Conservation (phyloP, 2,888 invertebrate genomes). For the Tipula vernalis region DNA sequence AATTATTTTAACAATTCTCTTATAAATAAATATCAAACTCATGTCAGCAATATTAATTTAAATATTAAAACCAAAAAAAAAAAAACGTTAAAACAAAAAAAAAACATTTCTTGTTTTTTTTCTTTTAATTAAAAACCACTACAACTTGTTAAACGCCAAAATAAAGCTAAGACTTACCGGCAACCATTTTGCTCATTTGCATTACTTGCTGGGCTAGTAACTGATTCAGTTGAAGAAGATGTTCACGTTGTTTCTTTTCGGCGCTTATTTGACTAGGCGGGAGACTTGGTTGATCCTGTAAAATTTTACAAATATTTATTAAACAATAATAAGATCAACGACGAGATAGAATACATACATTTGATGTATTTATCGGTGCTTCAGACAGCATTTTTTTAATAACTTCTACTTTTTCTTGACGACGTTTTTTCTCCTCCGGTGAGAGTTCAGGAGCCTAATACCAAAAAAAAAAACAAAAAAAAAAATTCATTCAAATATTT, state of each 20-base stretch:
- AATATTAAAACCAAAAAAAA: not conserved
- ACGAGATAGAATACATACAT: conserved; percentile 24
- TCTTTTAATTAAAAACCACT: conserved; percentile 6
- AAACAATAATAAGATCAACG: not conserved
- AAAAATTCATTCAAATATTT: not conserved
- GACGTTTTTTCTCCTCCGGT: conserved; percentile 70
- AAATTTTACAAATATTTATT: conserved; percentile 19
- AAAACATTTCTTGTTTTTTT: conserved; percentile 16
- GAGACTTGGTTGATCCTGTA: conserved; percentile 30
- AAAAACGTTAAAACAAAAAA: not conserved
- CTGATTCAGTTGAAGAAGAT: conserved; percentile 81
- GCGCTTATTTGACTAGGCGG: conserved; percentile 62
- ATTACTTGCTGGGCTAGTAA: conserved; percentile 87
- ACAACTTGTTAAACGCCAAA: not conserved
- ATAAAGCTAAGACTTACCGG: conserved; percentile 48
- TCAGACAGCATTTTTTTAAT: conserved; percentile 84
- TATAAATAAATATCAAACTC: not conserved
- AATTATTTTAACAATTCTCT: not conserved
- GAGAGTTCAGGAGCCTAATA: conserved; percentile 64
- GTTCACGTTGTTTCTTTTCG: conserved; percentile 79
- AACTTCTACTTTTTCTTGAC: conserved; percentile 78
- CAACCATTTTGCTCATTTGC: conserved; percentile 90
- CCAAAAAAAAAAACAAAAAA: not conserved
- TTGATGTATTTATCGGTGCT: conserved; percentile 36
- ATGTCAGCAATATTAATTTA: conserved; percentile 5